phyloP scores from a whole-genome alignment of 2,888 invertebrate genomes.

The Polydrusus pterygomalis region DNA sequence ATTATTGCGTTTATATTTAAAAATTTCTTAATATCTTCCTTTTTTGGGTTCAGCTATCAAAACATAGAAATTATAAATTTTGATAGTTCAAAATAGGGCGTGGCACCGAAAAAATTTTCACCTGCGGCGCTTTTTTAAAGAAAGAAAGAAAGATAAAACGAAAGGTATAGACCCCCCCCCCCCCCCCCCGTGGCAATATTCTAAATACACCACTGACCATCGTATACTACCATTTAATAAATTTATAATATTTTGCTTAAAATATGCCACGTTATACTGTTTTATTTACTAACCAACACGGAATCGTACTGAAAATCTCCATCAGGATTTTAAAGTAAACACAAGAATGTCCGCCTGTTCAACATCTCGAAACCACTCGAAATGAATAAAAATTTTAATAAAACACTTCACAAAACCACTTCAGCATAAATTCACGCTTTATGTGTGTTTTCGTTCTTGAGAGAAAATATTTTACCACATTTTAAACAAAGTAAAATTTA shows the following conservation, averaged over 20 bases:
- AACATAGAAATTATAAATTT: no score
- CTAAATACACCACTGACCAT: no score
- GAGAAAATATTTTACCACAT: slow-evolving; percentile 34
- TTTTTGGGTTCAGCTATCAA: no score
- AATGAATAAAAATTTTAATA: slow-evolving; percentile 53
- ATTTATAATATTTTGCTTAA: not conserved
- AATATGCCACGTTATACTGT: not conserved
- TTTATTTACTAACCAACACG: not conserved
- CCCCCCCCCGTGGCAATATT: no score
- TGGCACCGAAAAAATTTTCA: no score
- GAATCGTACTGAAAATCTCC: slow-evolving; percentile 36
- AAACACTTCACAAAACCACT: slow-evolving; percentile 55
- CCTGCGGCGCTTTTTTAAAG: no score
- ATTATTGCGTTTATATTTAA: no score
- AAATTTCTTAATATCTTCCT: no score
- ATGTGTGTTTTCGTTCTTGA: slow-evolving; percentile 52
- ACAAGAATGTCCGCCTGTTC: slow-evolving; percentile 49
- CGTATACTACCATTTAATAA: not conserved
- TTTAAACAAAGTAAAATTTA: slow-evolving; percentile 17
- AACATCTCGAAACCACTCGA: slow-evolving; percentile 54
- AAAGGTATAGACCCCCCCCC: no score
- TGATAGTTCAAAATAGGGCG: no score
- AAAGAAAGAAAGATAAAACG: no score
- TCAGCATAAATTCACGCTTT: slow-evolving; percentile 54
- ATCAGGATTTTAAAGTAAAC: slow-evolving; percentile 51